Base-by-base conservation (phyloP, 2,113 vertebrate genomes). In the Onychostoma macrolepis region DNA sequence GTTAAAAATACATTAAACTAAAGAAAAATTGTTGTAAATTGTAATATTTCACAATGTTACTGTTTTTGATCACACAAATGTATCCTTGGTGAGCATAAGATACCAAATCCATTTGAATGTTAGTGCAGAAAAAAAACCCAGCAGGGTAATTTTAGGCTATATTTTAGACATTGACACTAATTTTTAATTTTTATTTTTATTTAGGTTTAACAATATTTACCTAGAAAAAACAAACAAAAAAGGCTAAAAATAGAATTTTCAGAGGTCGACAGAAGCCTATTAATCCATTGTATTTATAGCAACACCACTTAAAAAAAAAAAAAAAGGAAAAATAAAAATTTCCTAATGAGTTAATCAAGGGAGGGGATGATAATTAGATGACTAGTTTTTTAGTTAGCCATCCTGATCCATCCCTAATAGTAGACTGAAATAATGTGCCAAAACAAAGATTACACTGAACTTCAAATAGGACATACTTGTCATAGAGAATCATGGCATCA, bases 401-500 rank as follows among this genome's bases (percentile, higher is more conserved):
- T 69, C 65, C 65, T 19, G 65, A 33, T 69, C 15, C 36, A 24
- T 24, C 36, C 36, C 36, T 74, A 74, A n/a, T 6, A 12, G 8
- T 41, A 74, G 69, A 24, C 41, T 28, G 6, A 28, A 77, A 17
- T 77, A 48, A 30, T 36, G 15, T 69, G 6, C 30, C 30, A 69
- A 19, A 33, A 30, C 63, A 69, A 17, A 69, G 15, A 69, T 69
- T 10, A 53, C 28, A 79, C 50, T 12, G 6, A 58, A 11, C 58
- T 30, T 45, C 26, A 67, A 61, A 11, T 43, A 21, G 75, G 1
- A 41, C 56, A 92, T 94, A 99, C 98, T 98, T 99, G 94, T 99
- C 98, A 67, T 99, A 99, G 84, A 99, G 96, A 92, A 99, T 99
- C 98, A 99, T 99, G 92, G 98, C 98, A 43, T 99, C 98, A 0